Percentiles rank a stretch among this genome's conserved stretches.
Evolutionary conservation across 2,797 vertebrate species (phyloP).

Genomic region (Acomys russatus): DNA sequence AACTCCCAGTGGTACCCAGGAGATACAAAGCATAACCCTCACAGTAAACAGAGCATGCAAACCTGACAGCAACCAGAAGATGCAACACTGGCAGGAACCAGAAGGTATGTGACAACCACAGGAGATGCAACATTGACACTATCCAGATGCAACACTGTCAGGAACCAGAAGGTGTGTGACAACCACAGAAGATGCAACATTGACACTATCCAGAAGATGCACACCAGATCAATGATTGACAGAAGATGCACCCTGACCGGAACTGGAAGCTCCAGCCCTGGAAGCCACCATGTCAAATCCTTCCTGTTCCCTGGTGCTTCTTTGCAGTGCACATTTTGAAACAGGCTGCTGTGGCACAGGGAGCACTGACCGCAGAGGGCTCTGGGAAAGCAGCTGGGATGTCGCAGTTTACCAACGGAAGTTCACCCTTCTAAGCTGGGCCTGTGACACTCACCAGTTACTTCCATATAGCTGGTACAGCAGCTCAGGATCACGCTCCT

Average conservation of each 20-base stretch:
- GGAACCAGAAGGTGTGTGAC: too few relatives aligned
- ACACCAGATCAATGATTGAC: too few relatives aligned
- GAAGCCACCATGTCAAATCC: not conserved
- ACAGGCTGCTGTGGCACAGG: not conserved
- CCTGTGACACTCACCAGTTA: not conserved
- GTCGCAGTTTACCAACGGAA: not conserved
- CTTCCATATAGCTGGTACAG: not conserved
- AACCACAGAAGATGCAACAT: not conserved
- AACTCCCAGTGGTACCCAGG: not conserved
- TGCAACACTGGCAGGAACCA: not conserved
- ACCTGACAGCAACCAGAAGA: too few relatives aligned
- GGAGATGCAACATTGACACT: not conserved
- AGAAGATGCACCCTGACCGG: not conserved
- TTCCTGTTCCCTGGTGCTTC: not conserved
- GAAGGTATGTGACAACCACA: not conserved
- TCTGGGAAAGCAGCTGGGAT: not conserved
- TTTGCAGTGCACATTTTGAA: not conserved
- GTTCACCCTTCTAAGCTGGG: not conserved
- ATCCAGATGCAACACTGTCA: too few relatives aligned
- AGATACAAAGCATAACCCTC: not conserved
- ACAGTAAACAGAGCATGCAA: not conserved
- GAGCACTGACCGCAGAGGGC: not conserved
- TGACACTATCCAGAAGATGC: not conserved
- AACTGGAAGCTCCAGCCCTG: not conserved
- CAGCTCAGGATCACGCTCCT: not conserved